Evolutionary conservation across 1,140 invertebrate genomes (phyloP).

Genomic region (Portunus trituberculatus): DNA sequence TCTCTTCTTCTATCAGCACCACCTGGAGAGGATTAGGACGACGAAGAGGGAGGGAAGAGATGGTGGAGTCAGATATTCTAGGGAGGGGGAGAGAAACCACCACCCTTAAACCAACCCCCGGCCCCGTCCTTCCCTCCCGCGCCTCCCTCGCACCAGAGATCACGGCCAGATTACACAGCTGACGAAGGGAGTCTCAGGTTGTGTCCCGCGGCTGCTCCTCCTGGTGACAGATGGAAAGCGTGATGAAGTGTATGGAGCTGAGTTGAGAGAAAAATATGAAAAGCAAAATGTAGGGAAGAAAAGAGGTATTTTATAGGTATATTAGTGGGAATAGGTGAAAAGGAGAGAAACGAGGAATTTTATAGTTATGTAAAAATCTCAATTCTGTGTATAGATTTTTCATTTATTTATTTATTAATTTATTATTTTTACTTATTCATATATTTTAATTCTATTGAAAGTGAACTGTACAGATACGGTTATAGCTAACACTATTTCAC

Average conservation of each 20-base stretch:
- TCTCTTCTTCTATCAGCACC: neutral
- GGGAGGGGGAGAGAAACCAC: neutral
- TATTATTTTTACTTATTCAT: too few species aligned
- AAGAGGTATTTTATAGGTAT: too few species aligned
- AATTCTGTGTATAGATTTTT: too few species aligned
- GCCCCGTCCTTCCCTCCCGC: neutral
- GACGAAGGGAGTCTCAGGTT: constrained; percentile 18
- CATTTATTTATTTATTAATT: too few species aligned
- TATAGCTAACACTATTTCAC: too few species aligned
- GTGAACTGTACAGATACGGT: too few species aligned
- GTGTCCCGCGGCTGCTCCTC: neutral
- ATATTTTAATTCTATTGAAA: too few species aligned
- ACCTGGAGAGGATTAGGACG: constrained; percentile 6
- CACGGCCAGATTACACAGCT: neutral
- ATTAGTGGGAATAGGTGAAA: neutral
- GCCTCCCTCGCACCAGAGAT: neutral
- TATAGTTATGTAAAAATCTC: too few species aligned
- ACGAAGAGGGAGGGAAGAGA: neutral
- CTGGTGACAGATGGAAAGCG: neutral
- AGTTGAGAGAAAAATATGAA: too few species aligned
- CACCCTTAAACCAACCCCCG: neutral
- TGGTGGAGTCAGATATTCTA: neutral
- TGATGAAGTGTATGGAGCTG: neutral
- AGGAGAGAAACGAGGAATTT: too few species aligned
- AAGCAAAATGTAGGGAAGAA: too few species aligned